These are phyloP conservation scores for Stigmatopora nigra DNA, from an alignment of 2,113 vertebrate genomes.

Conservation along the genomic window DNA sequence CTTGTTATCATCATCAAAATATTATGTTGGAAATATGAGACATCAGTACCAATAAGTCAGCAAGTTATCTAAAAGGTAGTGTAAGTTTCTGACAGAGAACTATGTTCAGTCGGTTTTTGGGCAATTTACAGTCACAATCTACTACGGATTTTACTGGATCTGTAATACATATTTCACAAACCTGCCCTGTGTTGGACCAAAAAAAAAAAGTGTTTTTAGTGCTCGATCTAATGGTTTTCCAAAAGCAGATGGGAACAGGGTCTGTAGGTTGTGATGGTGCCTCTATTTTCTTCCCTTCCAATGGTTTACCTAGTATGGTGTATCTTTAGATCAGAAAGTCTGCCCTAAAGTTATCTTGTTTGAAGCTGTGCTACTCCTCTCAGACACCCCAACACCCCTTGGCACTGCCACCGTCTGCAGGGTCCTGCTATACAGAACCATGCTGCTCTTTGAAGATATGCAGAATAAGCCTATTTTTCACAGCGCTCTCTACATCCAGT, in stretches of 20 bases:
- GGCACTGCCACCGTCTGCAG: conserved; percentile 81
- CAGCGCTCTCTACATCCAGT: conserved; percentile 40
- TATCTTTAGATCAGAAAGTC: conserved; percentile 81
- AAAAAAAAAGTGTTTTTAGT: conserved; percentile 71
- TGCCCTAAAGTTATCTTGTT: conserved; percentile 85
- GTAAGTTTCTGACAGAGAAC: too few relatives aligned
- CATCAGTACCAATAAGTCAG: too few relatives aligned
- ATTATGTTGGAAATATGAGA: too few relatives aligned
- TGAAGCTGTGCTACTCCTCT: conserved; percentile 76
- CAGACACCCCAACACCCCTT: conserved; percentile 64
- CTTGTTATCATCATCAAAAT: too few relatives aligned
- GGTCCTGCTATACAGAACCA: conserved; percentile 75
- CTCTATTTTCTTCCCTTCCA: conserved; percentile 71
- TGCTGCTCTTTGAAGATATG: conserved; percentile 81
- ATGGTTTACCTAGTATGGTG: conserved; percentile 36
- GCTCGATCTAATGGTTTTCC: conserved; percentile 69
- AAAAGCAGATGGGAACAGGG: conserved; percentile 60
- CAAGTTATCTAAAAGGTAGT: too few relatives aligned
- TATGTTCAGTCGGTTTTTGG: too few relatives aligned
- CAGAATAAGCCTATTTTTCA: conserved; percentile 66
- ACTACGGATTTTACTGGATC: too few relatives aligned
- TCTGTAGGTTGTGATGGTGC: conserved; percentile 79
- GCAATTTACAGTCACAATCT: too few relatives aligned
- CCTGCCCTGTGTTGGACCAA: too few relatives aligned
- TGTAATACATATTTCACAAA: too few relatives aligned